Evolutionary conservation across 53 echinoderm and acorn worm species (phyloP), one percentile per base, ranked within the genome.

Genomic region (Astropecten irregularis): DNA sequence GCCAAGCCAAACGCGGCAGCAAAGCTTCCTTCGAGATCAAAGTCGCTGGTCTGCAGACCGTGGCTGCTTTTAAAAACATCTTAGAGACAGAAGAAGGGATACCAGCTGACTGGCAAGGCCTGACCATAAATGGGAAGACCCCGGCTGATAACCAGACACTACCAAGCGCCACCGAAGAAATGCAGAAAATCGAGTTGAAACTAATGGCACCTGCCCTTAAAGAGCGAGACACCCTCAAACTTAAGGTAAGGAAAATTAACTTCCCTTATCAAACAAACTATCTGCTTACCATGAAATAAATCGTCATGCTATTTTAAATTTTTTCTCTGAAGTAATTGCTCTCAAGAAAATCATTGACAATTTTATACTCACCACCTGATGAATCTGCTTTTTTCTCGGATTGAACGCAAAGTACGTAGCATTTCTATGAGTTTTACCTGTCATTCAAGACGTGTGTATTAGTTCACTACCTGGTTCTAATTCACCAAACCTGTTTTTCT

Each of bases 71-170:
- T 37, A 88, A 88, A 32, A 73, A 71, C 26, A 73, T 88, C 40
- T 29, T 88, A 13, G 88, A 82, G 18, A 63, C 48, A 21, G 88
- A 83, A 40, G 88, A 88, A 66, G 88, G 88, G 19, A 73, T 88
- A 52, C 88, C 88, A 1, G 83, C 64, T 14, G 38, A 29, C 47
- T 88, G 88, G 88, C 88, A 88, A 27, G 44, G 64, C 18, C 42
- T 88, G 34, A 66, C 42, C 37, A 34, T 83, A 28, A 52, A 66
- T 9, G 83, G 83, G 9, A 44, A 73, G 38, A 42, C 42, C 1
- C 42, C 83, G 21, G 83, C 83, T 35, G 88, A 88, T 49, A 52
- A 40, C 31, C 36, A 27, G 33, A 64, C 61, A 7, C 29, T 88
- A 40, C 72, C 88, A 19, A 56, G 50, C 30, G 60, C 37, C 25